phyloP scores from a whole-genome alignment of 1,140 invertebrate species.

The Cryptotermes secundus region DNA sequence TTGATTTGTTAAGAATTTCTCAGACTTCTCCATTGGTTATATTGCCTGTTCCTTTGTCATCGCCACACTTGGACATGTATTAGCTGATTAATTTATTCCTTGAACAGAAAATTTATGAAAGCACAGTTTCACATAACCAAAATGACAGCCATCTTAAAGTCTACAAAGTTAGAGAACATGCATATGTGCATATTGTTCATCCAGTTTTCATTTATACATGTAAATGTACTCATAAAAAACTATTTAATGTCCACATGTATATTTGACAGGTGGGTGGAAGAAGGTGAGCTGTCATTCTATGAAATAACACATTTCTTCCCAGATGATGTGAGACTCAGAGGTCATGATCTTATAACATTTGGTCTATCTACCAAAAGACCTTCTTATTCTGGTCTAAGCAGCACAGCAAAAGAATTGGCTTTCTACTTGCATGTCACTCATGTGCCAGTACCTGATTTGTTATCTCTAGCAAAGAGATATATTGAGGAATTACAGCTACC shows the following conservation, averaged over 20 bases:
- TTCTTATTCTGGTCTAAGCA: conserved; percentile 46
- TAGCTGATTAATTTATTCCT: no score
- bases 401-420: conserved; percentile 43
- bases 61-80: no score
- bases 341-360: conserved; percentile 3
- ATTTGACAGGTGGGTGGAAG: conserved; percentile 50
- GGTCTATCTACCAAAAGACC: conserved; percentile 36
- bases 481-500: conserved; percentile 31
- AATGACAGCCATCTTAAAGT: no score
- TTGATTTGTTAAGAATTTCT: no score
- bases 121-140: no score
- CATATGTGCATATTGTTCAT: no score
- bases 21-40: no score
- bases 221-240: neutral
- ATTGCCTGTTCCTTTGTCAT: no score
- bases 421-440: conserved; percentile 48
- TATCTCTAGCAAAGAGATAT: conserved; percentile 22
- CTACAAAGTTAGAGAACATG: no score
- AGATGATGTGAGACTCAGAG: conserved; percentile 46
- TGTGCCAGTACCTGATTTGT: conserved; percentile 48
- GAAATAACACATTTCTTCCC: conserved; percentile 57
- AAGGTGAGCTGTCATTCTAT: conserved; percentile 59
- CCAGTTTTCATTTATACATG: no score
- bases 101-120: no score
- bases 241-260: neutral